Evolutionary conservation across 2,113 vertebrate species (phyloP), one percentile per base, ranked within the genome.

Genomic region (Ctenodactylus gundi): DNA sequence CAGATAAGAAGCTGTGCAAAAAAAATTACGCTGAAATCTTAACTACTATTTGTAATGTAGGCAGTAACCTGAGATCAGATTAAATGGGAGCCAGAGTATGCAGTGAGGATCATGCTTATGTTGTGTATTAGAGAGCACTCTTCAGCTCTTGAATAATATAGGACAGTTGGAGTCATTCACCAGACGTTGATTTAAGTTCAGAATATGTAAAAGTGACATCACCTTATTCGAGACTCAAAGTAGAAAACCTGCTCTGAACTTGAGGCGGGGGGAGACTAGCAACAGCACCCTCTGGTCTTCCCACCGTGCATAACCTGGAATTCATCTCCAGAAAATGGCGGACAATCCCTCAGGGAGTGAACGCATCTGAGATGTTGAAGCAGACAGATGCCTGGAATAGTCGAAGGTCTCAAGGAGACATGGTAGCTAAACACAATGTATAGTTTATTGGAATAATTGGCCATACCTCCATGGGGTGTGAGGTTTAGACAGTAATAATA

Each of bases 1-100:
- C 80, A 97, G 88, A 93, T 96, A 93, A 96, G 95, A 95, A 97
- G 96, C 93, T 97, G 21, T 94, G 14, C 20, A 81, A 88, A 97
- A 95, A n/a, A 94, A 96, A 97, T 91, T 96, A 84, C 85, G 60
- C 51, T 95, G 68, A 96, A 94, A 96, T 93, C 95, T 86, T 97
- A 88, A 87, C 93, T 94, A 46, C 46, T 82, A 55, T 97, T 97
- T 97, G 97, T 96, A 14, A 64, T 96, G 12, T 93, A 87, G 41
- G 29, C 90, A 96, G 11, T 65, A 89, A 64, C 21, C 75, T 95
- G 94, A 88, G 68, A 92, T 89, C 67, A 96, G 90, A 94, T 85
- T 87, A 55, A 92, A 87, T 31, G 1, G 58, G 65, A 72, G 93
- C 90, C 83, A 97, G 92, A 60, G 83, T 93, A 96, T 94, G 44